Percentiles rank a stretch among this genome's conserved stretches.
These are phyloP conservation scores for Drosophila chauvacae DNA, from an alignment of 1,140 invertebrate genomes.

Conservation along the genomic window DNA sequence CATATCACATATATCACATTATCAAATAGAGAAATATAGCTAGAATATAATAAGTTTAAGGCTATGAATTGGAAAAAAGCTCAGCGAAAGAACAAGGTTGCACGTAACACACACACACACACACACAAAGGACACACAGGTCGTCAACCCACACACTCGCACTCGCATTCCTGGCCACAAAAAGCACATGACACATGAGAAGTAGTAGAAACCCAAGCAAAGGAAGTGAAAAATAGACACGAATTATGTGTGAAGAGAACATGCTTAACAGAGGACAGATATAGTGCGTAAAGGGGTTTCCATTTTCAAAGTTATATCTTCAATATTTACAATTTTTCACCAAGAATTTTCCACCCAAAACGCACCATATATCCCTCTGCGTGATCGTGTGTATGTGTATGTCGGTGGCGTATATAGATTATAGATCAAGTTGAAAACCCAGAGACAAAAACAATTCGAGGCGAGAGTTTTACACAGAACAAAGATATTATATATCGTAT, in stretches of 20 bases:
- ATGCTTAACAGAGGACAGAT: conserved; percentile 24
- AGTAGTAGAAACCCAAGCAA: conserved; percentile 43
- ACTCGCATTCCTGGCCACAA: conserved; percentile 31
- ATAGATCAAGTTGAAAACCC: conserved; percentile 44
- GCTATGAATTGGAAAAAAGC: conserved; percentile 38
- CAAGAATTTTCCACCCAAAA: not conserved
- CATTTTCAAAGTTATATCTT: not conserved
- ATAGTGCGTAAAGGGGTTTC: conserved; percentile 2
- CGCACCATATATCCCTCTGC: conserved; percentile 18
- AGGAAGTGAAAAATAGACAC: conserved; percentile 35
- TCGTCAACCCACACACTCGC: conserved; percentile 37
- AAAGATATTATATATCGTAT: conserved; percentile 50
- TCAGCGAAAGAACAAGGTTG: conserved; percentile 21
- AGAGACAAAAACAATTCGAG: conserved; percentile 54
- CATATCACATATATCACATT: conserved; percentile 54
- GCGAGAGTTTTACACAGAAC: conserved; percentile 53
- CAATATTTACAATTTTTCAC: not conserved
- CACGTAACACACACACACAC: conserved; percentile 20
- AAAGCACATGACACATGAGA: conserved; percentile 51
- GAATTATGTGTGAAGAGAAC: conserved; percentile 28
- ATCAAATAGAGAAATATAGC: conserved; percentile 51
- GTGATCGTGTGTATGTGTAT: conserved; percentile 2
- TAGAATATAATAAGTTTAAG: conserved; percentile 35
- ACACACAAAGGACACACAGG: conserved; percentile 37
- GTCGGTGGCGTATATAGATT: not conserved